Evolutionary conservation across 2,888 invertebrate species (phyloP).

Genomic region (Nineta flava): DNA sequence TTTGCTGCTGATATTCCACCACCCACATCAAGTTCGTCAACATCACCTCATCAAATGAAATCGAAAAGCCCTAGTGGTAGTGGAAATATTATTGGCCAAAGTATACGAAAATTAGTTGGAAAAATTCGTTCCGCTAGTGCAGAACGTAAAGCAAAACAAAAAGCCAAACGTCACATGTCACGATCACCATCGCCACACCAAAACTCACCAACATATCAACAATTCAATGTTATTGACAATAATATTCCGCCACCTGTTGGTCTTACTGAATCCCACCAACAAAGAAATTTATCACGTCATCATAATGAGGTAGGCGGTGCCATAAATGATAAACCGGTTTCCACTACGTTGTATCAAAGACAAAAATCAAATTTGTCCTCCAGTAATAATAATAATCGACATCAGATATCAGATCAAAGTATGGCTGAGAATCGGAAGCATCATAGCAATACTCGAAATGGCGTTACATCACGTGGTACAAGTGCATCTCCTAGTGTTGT

Average conservation of each 20-base stretch:
- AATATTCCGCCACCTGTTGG: constrained; percentile 23
- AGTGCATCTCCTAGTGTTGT: constrained; percentile 32
- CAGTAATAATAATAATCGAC: constrained; percentile 31
- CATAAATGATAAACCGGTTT: constrained; percentile 13
- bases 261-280: constrained; percentile 8
- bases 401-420: constrained; percentile 15
- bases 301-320: constrained; percentile 5
- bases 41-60: constrained; percentile 4
- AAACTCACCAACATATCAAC: constrained; percentile 30
- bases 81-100: constrained; percentile 45
- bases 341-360: constrained; percentile 21
- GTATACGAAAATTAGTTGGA: constrained; percentile 65
- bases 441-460: neutral
- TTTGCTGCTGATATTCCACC: constrained; percentile 39
- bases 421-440: constrained; percentile 14
- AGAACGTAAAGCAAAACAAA: constrained; percentile 44
- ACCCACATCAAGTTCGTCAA: constrained; percentile 11
- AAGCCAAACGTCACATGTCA: constrained; percentile 31
- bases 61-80: constrained; percentile 7
- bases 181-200: constrained; percentile 37
- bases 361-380: constrained; percentile 23
- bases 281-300: neutral
- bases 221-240: constrained; percentile 36
- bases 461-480: constrained; percentile 13
- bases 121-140: constrained; percentile 64